Percentiles rank a stretch among this genome's conserved stretches.
These are phyloP conservation scores for Salticus scenicus DNA, from an alignment of 2,888 invertebrate genomes.

Conservation along the genomic window DNA sequence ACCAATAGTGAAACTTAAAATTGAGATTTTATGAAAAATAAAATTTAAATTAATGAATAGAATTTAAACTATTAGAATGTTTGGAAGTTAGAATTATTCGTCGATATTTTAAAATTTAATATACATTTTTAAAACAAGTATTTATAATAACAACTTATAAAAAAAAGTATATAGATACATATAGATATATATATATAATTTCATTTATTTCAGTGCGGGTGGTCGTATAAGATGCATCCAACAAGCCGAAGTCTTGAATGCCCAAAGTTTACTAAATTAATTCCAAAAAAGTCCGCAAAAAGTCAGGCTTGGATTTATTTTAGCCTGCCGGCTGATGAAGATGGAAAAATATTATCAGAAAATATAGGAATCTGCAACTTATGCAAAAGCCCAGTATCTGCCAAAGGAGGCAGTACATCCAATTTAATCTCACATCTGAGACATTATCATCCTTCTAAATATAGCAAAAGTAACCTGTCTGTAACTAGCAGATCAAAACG, in stretches of 20 bases:
- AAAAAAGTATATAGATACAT: no score
- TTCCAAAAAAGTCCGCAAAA: background rate
- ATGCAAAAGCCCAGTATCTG: background rate
- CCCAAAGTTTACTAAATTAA: background rate
- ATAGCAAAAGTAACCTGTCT: background rate
- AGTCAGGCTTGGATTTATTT: background rate
- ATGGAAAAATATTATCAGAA: background rate
- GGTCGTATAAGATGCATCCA: no score
- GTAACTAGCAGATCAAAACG: background rate
- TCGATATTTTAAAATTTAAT: no score
- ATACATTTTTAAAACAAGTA: no score
- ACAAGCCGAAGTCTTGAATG: background rate
- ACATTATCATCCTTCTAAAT: background rate
- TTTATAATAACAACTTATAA: no score
- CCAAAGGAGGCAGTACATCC: background rate
- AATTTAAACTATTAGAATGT: no score
- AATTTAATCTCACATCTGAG: background rate
- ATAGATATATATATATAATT: no score
- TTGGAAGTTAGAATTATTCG: no score
- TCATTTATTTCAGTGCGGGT: no score
- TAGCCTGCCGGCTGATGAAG: constrained; percentile 1
- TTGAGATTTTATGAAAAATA: no score
- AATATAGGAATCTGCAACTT: background rate
- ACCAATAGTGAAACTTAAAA: no score
- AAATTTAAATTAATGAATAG: no score